phyloP scores from a whole-genome alignment of 2,888 invertebrate genomes.

The Coelinius sp. region DNA sequence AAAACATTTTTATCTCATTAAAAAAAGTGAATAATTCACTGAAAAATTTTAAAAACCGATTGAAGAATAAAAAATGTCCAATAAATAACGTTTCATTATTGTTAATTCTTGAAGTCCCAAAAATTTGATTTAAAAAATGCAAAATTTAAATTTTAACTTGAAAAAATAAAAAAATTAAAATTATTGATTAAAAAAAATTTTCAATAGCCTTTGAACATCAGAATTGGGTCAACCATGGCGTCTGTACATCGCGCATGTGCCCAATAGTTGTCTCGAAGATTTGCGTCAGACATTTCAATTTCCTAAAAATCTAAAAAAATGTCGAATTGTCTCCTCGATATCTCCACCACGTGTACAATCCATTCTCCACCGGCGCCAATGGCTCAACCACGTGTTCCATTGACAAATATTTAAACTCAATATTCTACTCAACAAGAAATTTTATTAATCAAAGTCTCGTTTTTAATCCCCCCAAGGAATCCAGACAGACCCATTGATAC shows the following conservation, averaged over 20 bases:
- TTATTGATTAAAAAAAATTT: no score
- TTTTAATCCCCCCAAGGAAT: background rate
- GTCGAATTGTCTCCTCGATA: no score
- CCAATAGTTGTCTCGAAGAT: no score
- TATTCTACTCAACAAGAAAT: background rate
- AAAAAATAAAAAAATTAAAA: no score
- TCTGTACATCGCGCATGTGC: background rate
- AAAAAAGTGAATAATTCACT: no score
- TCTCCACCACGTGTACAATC: background rate
- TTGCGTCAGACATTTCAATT: background rate
- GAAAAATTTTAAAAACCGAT: no score
- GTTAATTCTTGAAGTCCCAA: background rate
- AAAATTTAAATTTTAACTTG: no score
- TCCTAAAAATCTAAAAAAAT: background rate
- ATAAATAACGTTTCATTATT: no score
- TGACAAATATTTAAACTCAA: background rate
- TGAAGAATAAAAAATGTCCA: no score
- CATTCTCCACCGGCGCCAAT: background rate
- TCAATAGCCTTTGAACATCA: no score
- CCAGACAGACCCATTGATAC: background rate
- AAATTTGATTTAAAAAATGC: no score
- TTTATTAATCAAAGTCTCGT: background rate
- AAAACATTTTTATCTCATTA: no score
- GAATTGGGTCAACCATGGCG: background rate
- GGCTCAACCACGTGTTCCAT: background rate